These are phyloP conservation scores for Silvanus unidentatus DNA, from an alignment of 2,888 invertebrate genomes.

Conservation along the genomic window DNA sequence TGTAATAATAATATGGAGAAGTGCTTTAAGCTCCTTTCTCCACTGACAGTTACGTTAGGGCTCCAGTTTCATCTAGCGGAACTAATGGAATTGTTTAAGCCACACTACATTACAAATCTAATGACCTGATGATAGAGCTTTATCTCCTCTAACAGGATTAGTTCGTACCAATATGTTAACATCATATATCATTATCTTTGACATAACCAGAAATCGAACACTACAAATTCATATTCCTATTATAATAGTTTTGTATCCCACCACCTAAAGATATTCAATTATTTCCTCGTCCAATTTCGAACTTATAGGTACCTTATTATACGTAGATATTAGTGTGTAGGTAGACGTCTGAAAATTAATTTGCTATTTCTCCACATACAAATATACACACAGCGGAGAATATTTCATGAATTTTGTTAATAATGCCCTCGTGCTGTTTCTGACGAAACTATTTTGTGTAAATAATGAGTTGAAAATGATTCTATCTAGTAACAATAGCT, in stretches of 20 bases:
- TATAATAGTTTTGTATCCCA: too few relatives aligned
- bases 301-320: too few relatives aligned
- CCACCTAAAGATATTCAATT: too few relatives aligned
- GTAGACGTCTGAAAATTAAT: too few relatives aligned
- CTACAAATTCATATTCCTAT: too few relatives aligned
- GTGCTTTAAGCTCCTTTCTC: conserved; percentile 11
- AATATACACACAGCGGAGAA: too few relatives aligned
- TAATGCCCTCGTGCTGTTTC: not conserved
- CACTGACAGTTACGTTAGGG: conserved; percentile 30
- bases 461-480: not conserved
- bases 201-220: not conserved
- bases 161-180: conserved; percentile 6
- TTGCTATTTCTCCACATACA: too few relatives aligned
- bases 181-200: conserved; percentile 3
- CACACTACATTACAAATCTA: conserved; percentile 40
- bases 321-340: too few relatives aligned
- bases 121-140: conserved; percentile 32
- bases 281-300: too few relatives aligned
- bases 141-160: conserved; percentile 11
- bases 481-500: not conserved
- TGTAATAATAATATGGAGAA: too few relatives aligned
- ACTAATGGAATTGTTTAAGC: conserved; percentile 41
- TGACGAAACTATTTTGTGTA: not conserved
- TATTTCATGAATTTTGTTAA: too few relatives aligned
- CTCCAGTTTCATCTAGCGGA: conserved; percentile 36